Conservation (phyloP, 1,140 invertebrate species). For the Maniola jurtina region DNA sequence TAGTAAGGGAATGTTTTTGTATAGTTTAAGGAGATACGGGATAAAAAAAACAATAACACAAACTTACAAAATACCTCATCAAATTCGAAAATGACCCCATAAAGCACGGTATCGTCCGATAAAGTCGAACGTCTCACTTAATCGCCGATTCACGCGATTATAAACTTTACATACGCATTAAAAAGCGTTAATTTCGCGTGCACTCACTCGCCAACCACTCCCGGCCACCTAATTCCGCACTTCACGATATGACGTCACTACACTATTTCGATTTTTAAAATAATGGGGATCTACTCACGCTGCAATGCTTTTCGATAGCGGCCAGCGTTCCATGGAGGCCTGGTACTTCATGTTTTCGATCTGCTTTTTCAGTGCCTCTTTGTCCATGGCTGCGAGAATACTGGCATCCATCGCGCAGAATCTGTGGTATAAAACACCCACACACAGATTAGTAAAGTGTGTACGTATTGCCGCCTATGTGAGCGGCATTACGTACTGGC, state of each 20-base stretch:
- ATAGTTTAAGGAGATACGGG: background rate
- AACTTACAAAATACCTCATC: conserved; percentile 36
- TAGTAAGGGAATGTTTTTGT: background rate
- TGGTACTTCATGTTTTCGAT: conserved; percentile 98
- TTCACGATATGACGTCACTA: conserved; percentile 60
- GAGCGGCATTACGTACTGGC: conserved; percentile 34
- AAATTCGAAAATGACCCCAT: conserved; percentile 35
- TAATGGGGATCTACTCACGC: conserved; percentile 87
- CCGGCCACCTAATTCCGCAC: conserved; percentile 54
- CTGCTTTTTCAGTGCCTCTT: conserved; percentile 97
- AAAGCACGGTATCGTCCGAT: conserved; percentile 36
- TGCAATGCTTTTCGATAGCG: conserved; percentile 94
- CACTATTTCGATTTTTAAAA: conserved; percentile 46
- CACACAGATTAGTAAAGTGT: conserved; percentile 55
- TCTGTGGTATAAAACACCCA: conserved; percentile 75
- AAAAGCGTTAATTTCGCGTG: conserved; percentile 53
- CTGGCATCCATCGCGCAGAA: conserved; percentile 90
- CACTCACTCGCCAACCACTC: conserved; percentile 55
- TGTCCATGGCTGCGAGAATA: conserved; percentile 96
- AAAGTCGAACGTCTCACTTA: conserved; percentile 40
- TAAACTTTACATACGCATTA: conserved; percentile 42
- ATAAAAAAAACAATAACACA: conserved; percentile 3
- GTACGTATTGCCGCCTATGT: conserved; percentile 39
- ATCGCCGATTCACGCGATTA: conserved; percentile 40
- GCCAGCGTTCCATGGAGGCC: conserved; percentile 96